These are phyloP conservation scores for Cladopsammia gracilis DNA, from an alignment of 64 coral and sea anemone species.

Conservation along the genomic window DNA sequence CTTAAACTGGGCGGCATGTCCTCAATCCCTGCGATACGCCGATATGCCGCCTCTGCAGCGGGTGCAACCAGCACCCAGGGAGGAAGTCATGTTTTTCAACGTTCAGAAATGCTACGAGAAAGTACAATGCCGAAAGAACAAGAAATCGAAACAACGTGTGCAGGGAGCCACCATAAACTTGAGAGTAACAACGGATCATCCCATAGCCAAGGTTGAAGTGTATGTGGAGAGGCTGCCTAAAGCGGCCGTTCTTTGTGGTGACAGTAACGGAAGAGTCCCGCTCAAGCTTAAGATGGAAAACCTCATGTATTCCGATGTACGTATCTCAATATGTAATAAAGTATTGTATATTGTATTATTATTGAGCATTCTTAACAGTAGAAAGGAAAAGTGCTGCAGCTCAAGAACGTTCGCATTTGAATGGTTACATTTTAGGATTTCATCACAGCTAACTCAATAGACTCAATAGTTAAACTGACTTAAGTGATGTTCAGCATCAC, in stretches of 20 bases:
- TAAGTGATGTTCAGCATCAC: too few species aligned
- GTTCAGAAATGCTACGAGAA: slow-evolving; percentile 75
- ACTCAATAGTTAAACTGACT: too few species aligned
- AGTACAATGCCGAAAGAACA: slow-evolving; percentile 94
- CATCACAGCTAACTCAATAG: too few species aligned
- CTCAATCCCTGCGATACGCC: not conserved
- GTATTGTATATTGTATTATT: too few species aligned
- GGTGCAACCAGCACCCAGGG: not conserved
- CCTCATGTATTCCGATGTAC: slow-evolving; percentile 92
- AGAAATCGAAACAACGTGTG: slow-evolving; percentile 90
- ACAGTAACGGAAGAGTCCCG: slow-evolving; percentile 91
- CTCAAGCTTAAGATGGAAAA: slow-evolving; percentile 94
- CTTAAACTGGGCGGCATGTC: slow-evolving; percentile 28
- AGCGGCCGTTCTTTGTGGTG: slow-evolving; percentile 90
- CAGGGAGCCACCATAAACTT: slow-evolving; percentile 84
- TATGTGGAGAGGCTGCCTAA: slow-evolving; percentile 90
- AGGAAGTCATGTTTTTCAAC: slow-evolving; percentile 41
- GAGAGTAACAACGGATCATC: slow-evolving; percentile 76
- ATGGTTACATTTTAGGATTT: too few species aligned
- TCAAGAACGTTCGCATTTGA: too few species aligned
- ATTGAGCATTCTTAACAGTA: too few species aligned
- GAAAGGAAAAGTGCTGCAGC: too few species aligned
- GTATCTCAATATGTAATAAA: not conserved
- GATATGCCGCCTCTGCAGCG: slow-evolving; percentile 36
- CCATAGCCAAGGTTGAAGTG: slow-evolving; percentile 86